These are phyloP conservation scores for Notarius quadriscutis DNA, from an alignment of 2,113 vertebrate species.

Conservation along the genomic window DNA sequence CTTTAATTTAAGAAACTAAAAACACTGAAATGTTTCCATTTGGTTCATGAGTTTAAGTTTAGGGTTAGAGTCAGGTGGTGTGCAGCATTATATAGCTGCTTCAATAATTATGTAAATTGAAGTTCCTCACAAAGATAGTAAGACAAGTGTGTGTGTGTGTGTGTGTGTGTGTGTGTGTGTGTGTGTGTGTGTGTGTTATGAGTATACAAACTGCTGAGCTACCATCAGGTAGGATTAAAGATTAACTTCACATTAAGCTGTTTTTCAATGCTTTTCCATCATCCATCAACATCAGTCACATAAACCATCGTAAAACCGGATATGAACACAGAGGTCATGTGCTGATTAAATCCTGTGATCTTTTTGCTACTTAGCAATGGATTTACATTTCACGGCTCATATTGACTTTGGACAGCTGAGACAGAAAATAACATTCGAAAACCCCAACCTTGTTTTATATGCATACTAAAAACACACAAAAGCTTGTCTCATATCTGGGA, in stretches of 20 bases:
- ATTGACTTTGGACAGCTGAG: not conserved
- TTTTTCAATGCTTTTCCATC: not conserved
- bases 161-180: constrained; percentile 12
- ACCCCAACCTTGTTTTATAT: not conserved
- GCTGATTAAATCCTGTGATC: not conserved
- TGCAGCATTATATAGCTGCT: too few species aligned
- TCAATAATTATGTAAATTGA: not conserved
- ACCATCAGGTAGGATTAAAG: not conserved
- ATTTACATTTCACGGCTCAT: not conserved
- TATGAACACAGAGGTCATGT: not conserved
- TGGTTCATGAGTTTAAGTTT: too few species aligned
- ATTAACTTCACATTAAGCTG: not conserved
- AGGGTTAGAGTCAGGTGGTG: too few species aligned
- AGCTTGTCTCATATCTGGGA: not conserved
- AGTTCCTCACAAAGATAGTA: too few species aligned
- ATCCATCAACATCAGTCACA: not conserved
- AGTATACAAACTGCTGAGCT: not conserved
- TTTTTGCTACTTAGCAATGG: not conserved
- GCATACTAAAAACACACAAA: not conserved
- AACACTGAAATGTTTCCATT: too few species aligned
- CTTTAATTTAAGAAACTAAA: not conserved
- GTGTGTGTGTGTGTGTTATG: not conserved
- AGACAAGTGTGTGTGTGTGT: not conserved
- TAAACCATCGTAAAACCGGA: not conserved
- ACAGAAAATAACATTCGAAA: not conserved